A percentile compares a stretch with the other conserved stretches of the same genome.
phyloP scores from a whole-genome alignment of 2,797 vertebrate genomes.

The Catostomus latipinnis region DNA sequence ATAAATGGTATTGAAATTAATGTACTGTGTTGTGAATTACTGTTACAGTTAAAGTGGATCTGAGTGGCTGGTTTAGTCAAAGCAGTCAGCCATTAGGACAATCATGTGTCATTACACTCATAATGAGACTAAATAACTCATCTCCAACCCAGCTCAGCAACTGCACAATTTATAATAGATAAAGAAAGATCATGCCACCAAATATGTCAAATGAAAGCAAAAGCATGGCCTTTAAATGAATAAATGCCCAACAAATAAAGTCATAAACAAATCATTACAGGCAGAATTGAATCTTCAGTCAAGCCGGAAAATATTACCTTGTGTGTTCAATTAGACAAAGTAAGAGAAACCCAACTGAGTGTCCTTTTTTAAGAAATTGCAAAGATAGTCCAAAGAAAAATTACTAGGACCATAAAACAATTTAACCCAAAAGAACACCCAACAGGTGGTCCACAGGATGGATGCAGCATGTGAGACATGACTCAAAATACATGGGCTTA shows the following conservation, averaged over 20 bases:
- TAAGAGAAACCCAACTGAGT: neutral
- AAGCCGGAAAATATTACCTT: neutral
- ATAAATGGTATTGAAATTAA: neutral
- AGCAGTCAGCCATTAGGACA: constrained; percentile 21
- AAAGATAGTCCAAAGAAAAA: too few species aligned
- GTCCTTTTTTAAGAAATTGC: too few species aligned
- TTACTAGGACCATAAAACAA: too few species aligned
- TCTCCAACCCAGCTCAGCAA: neutral
- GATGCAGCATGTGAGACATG: too few species aligned
- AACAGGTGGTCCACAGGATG: too few species aligned
- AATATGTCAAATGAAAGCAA: neutral
- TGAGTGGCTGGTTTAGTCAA: constrained; percentile 27
- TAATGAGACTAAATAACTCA: constrained; percentile 7
- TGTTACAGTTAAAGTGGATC: neutral
- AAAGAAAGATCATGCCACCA: constrained; percentile 1
- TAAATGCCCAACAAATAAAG: neutral
- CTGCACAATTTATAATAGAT: neutral
- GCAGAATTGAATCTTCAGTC: neutral
- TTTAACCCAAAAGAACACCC: too few species aligned
- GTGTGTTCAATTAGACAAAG: neutral
- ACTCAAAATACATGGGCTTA: too few species aligned
- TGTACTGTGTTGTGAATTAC: neutral
- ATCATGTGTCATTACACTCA: constrained; percentile 34
- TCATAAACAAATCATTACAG: neutral
- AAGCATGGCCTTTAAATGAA: neutral